Evolutionary conservation across 1,140 invertebrate genomes (phyloP), one percentile per base, ranked within the genome.

Genomic region (Aphis gossypii): DNA sequence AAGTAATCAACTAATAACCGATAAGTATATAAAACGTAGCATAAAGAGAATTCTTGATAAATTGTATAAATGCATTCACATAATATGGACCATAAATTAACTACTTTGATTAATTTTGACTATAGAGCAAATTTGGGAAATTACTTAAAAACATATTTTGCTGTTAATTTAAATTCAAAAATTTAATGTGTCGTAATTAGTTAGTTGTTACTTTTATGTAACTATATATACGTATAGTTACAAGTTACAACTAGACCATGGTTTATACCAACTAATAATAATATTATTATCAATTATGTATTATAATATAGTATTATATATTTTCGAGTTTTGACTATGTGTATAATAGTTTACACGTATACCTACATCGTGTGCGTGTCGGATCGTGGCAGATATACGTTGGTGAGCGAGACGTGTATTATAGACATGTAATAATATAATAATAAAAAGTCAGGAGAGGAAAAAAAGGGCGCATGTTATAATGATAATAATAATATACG

Each of bases 401-500:
- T 51, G 30, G 20, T 35, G 86, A n/a, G 30, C n/a, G 86, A 86
- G 83, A 44, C 86, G 46, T 35, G 9, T 87, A 87, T 46, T 46
- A n/a, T 46, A 87, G 44, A 14, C 84, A 46, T 87, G 44, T 46
- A 46, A 88, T 88, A 51, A 88, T 88, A 51, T 51, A 88, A 88
- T 51, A 88, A 88, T 35, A 88, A 51, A 88, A 88, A 88, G 9
- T 35, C 30, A 51, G n/a, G 11, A 46, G 11, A 48, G 44, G 30
- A 87, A 46, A 87, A 87, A 87, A 88, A 25, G 46, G n/a, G 46
- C 38, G 87, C 48, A 51, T 51, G 48, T 46, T 38, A 41, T 56
- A 89, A 89, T 41, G 48, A 56, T 89, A 89, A 89, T 88, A 54
- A 88, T 41, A 84, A 41, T 46, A 87, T 87, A 87, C 86, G 44